Percentiles rank a stretch among this genome's conserved stretches.
phyloP scores from a whole-genome alignment of 2,113 vertebrate genomes.

The Zosterops borbonicus region DNA sequence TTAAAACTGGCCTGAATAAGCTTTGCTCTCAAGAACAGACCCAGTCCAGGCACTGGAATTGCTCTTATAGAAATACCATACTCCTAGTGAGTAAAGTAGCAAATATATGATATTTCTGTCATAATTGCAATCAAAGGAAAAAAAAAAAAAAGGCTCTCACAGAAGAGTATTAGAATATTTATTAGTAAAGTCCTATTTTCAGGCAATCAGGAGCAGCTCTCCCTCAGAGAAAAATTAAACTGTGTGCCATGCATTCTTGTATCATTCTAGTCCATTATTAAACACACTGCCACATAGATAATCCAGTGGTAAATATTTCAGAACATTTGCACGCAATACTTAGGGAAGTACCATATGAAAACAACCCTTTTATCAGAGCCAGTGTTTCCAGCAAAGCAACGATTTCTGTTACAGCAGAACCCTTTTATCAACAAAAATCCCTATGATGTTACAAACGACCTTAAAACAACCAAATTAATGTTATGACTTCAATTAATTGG shows the following conservation, averaged over 20 bases:
- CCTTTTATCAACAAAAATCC: background rate
- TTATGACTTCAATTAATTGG: background rate
- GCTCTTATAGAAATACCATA: background rate
- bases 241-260: background rate
- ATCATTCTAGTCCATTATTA: background rate
- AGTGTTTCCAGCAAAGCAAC: background rate
- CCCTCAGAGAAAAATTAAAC: background rate
- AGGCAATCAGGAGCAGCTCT: background rate
- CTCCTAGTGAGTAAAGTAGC: background rate
- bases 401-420: background rate
- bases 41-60: background rate
- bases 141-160: background rate
- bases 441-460: background rate
- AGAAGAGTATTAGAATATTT: background rate
- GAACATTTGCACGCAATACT: background rate
- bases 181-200: background rate
- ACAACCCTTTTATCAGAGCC: background rate
- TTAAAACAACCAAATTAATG: background rate
- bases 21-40: background rate
- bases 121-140: background rate
- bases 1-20: constrained; percentile 53
- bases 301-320: background rate
- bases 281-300: background rate
- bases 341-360: background rate
- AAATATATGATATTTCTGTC: background rate